Evolutionary conservation across 2,888 invertebrate species (phyloP).

Genomic region (Folsomia manolachei): DNA sequence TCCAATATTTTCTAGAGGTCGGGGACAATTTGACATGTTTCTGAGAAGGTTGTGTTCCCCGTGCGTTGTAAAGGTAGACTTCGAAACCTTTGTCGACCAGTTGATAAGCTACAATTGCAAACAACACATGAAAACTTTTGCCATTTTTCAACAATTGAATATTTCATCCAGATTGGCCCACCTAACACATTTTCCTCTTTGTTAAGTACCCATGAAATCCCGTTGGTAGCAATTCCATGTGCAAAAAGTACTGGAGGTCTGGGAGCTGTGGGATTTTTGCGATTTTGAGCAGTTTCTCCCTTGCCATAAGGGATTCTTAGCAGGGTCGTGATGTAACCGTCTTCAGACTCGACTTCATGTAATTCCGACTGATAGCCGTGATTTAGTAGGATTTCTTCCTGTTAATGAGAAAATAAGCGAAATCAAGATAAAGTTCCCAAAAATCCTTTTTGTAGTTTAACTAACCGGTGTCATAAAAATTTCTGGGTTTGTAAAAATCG

Average conservation of each 20-base stretch:
- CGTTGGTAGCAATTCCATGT: neutral
- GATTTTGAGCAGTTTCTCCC: neutral
- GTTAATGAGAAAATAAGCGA: neutral
- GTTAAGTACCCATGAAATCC: conserved; percentile 2
- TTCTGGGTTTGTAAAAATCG: neutral
- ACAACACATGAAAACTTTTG: too few relatives aligned
- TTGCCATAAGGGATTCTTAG: conserved; percentile 65
- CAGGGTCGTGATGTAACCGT: conserved; percentile 77
- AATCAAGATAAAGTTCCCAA: neutral
- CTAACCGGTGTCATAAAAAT: neutral
- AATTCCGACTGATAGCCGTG: conserved; percentile 68
- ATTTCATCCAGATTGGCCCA: too few relatives aligned
- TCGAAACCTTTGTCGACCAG: conserved; percentile 10
- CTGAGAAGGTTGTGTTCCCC: neutral
- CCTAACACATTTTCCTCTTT: neutral
- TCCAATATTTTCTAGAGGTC: conserved; percentile 5
- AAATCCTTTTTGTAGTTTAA: too few relatives aligned
- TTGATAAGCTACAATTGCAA: neutral
- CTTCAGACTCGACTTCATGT: conserved; percentile 70
- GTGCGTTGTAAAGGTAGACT: neutral
- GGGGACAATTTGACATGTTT: neutral
- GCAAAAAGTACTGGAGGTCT: conserved; percentile 4
- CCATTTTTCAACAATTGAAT: too few relatives aligned
- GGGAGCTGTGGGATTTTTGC: neutral
- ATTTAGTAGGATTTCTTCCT: neutral